Base-by-base conservation (phyloP, 2,888 invertebrate genomes). In the Myopa tessellatipennis region DNA sequence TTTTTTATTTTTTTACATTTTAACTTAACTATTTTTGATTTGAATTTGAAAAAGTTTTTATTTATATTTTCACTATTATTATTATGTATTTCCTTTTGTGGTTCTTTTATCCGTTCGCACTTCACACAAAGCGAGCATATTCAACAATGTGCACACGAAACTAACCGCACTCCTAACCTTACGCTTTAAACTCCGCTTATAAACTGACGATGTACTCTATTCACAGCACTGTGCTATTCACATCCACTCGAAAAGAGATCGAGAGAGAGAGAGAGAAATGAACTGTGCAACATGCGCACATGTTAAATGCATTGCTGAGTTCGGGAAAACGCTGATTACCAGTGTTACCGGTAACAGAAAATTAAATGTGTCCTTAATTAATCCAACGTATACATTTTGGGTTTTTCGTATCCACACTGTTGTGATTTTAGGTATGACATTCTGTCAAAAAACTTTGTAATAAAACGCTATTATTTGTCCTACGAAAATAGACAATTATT, bases 161-260 rank as follows among this genome's bases (percentile, higher is more conserved):
- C 34, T 26, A 18, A 55, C 75, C 69, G 68, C 2, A 63, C 6
- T 3, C n/a, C 18, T 1, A 61, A 75, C 75, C 69, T 45, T 5
- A 7, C 75, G 68, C 38, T 34, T 58, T 34, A 45, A 75, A 60
- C 45, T 68, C 68, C 75, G 75, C 75, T 75, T 75, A 60, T 55
- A 75, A 75, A 75, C 74, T 75, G 68, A 68, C 55, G n/a, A 8
- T 3, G 16, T 16, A 60, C 38, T 16, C 16, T 7, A 58, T n/a
- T n/a, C 50, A 8, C n/a, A 55, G 45, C 73, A 36, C 26, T 50
- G 26, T 45, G 73, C 73, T n/a, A n/a, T n/a, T n/a, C n/a, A n/a
- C n/a, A 50, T 14, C 26, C 26, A 16, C 26, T 63, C 7, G 73
- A 74, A 74, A 74, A 26, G 5, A 6, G 4, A 45, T 16, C 10